Conservation (phyloP, 1,140 invertebrate species). For the Zaprionus ornatus region DNA sequence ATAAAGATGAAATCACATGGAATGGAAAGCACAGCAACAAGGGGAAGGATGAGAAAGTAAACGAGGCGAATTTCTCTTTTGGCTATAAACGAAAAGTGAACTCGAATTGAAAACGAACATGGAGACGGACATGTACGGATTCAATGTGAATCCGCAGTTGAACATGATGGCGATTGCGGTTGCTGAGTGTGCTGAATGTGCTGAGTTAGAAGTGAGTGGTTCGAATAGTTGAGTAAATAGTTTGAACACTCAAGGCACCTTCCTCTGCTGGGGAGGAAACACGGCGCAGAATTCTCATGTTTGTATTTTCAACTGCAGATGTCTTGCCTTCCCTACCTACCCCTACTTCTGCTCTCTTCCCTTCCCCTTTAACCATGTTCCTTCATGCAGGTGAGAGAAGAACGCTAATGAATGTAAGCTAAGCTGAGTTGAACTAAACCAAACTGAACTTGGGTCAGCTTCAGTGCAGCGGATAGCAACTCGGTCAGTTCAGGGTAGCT, state of each 20-base stretch:
- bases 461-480: neutral
- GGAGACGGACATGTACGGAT: constrained; percentile 47
- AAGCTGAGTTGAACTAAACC: neutral
- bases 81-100: constrained; percentile 5
- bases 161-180: neutral
- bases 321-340: neutral
- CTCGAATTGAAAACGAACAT: constrained; percentile 61
- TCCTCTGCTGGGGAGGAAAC: neutral
- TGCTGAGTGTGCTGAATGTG: neutral
- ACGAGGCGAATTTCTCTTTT: neutral
- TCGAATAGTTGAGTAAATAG: constrained; percentile 7
- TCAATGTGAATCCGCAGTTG: constrained; percentile 21
- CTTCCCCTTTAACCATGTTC: too few relatives aligned
- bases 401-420: neutral
- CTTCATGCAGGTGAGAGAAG: neutral
- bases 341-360: neutral
- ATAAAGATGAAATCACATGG: constrained; percentile 69
- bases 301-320: constrained; percentile 5
- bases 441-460: neutral
- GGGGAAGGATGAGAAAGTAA: neutral
- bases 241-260: constrained; percentile 3
- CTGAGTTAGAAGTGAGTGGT: neutral
- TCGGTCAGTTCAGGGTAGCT: neutral
- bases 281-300: neutral
- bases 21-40: constrained; percentile 51